Base-by-base conservation (phyloP, 2,888 invertebrate genomes). In the Iselma pallidipennis region DNA sequence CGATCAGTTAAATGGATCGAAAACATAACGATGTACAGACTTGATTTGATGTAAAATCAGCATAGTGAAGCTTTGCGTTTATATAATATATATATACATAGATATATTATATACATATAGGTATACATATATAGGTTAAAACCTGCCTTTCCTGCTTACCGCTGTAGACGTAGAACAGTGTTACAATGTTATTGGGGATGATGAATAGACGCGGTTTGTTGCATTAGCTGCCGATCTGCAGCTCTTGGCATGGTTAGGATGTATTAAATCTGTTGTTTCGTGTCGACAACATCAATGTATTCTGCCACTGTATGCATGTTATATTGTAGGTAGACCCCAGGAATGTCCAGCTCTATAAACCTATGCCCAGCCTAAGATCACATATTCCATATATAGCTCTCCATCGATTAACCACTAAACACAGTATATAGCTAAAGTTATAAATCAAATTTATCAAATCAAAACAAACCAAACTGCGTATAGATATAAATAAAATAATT, bases 1-100 rank as follows among this genome's bases (percentile, higher is more conserved):
- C 71, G 71, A 73, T 73, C 68, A 71, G 72, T 72, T 72, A 71
- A 73, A 73, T 73, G 71, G 72, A 68, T 69, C 70, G 72, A 70
- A 72, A 70, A 71, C 70, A 70, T 70, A 72, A 73, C 71, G 67
- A 69, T 65, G 67, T 70, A 67, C 62, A 71, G 68, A 73, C 66
- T 70, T 70, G 62, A 57, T 68, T 69, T 67, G 63, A 62, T 69
- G 66, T 66, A 68, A 68, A 67, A 70, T 73, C 61, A 72, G 69
- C 70, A 70, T 71, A 69, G 69, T 69, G 67, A 60, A 68, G 68
- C 59, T 56, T 63, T 52, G 50, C 63, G 55, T 25, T 25, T 25
- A 3, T 25, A 25, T 25, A 25, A 25, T 25, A 3, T 25, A 25
- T 25, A 25, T 25, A 3, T 25, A 25, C 14, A 33, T 33, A 33